phyloP scores from a whole-genome alignment of 2,888 invertebrate genomes.

The Allacma fusca region DNA sequence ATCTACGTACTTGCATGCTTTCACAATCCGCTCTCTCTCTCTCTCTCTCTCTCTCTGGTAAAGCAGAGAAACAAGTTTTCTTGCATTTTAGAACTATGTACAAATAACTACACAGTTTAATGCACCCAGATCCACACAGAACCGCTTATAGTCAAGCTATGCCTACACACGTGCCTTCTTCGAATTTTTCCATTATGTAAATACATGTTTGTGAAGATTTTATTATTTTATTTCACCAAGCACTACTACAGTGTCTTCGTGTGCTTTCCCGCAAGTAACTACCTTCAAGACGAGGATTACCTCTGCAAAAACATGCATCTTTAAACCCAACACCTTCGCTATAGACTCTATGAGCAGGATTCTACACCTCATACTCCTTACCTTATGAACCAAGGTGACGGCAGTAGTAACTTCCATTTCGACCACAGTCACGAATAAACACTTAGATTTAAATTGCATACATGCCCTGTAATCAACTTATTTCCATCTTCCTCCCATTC shows the following conservation, averaged over 20 bases:
- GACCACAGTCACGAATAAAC: slow-evolving; percentile 16
- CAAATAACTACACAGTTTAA: neutral
- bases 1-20: slow-evolving; percentile 17
- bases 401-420: slow-evolving; percentile 5
- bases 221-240: slow-evolving; percentile 21
- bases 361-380: too few species aligned
- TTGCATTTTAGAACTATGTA: neutral
- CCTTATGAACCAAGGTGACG: slow-evolving; percentile 7
- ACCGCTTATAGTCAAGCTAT: neutral
- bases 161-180: neutral
- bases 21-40: slow-evolving; percentile 15
- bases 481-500: neutral
- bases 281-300: neutral
- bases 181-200: slow-evolving; percentile 16
- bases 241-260: neutral
- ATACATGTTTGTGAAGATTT: slow-evolving; percentile 17
- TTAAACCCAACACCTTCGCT: neutral
- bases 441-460: slow-evolving; percentile 10
- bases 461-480: slow-evolving; percentile 12
- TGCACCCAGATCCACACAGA: neutral
- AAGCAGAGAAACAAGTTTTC: neutral
- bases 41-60: slow-evolving; percentile 6
- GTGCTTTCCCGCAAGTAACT: neutral
- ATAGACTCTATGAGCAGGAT: neutral
- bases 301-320: neutral